Evolutionary conservation across 2,888 invertebrate species (phyloP), one percentile per base, ranked within the genome.

Genomic region (Epistrophe grossulariae): DNA sequence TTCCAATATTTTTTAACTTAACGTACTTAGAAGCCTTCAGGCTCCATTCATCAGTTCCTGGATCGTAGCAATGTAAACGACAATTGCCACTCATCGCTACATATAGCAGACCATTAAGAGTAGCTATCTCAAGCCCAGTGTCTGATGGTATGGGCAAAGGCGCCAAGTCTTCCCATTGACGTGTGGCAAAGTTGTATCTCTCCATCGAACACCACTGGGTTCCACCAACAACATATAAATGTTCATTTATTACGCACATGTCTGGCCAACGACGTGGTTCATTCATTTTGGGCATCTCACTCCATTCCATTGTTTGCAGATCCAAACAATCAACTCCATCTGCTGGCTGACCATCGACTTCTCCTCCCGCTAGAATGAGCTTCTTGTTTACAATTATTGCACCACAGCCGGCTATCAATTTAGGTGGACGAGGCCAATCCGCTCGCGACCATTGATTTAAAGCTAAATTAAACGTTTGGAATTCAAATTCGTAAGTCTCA

Each of bases 241-340:
- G n/a, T 4, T 66, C 74, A 19, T 80, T 74, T 6, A 80, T 19
- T 4, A 73, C 73, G 15, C 73, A 57, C 66, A 80, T 28, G 1
- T 38, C 57, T 19, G 66, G 59, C 64, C 59, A 66, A 11, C 57
- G 15, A 15, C 74, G 66, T n/a, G 73, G 66, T 17, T 59, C 38
- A 7, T 74, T 50, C 79, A 80, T 80, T 40, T 66, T 55, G 15
- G 79, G 79, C 40, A 80, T 31, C 10, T 80, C 57, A n/a, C 48
- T 74, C 79, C 79, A 80, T 10, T 50, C 15, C 66, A 74, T 48
- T 11, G 73, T 59, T 43, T 80, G 66, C 10, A 80, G 24, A 68
- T 80, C 59, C 11, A 80, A 48, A 50, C 74, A 74, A 59, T 73
- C 66, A 31, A 80, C 59, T 13, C 40, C 35, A 31, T 80, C 60